Base-by-base conservation (phyloP, 2,113 vertebrate species). In the Mormyrus iriodes region DNA sequence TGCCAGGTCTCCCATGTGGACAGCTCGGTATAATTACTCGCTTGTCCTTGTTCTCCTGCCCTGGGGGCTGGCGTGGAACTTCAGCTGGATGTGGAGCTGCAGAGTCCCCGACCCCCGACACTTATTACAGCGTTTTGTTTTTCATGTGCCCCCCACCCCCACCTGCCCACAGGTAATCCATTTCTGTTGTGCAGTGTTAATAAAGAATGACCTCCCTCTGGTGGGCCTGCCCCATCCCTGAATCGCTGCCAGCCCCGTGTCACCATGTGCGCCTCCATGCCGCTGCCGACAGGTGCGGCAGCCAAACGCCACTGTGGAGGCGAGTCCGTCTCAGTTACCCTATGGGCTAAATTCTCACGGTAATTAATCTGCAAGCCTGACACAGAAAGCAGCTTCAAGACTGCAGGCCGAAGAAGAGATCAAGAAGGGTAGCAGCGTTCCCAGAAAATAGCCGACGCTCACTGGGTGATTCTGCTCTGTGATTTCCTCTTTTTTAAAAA, bases 131-230 rank as follows among this genome's bases (percentile, higher is more conserved):
- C 31, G 3, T 35, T 86, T 55, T 35, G 85, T 86, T 86, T 51
- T 53, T 39, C 48, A 55, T 86, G 46, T 86, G 27, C 51, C 48
- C 46, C 10, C 46, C 24, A 3, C 5, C 4, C 0, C 48, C 46
- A 27, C 31, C n/a, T 3, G 12, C n/a, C 10, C n/a, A n/a, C 85
- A 51, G 85, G 27, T 31, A 86, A 86, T 86, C 49, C 51, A 86
- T 86, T 55, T 86, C 51, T 55, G 51, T 53, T 35, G n/a, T 86
- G 27, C n/a, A 35, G 49, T 53, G 85, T 86, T 53, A 53, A 86
- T 53, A 86, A 55, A 15, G 44, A 53, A 4, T 53, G 27, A 86
- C 51, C 85, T 53, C 27, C 49, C 49, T 53, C 15, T 86, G 49
- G n/a, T 53, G 49, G 27, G 49, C 12, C 85, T 19, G 24, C 2